These are phyloP conservation scores for Tetranychus cinnabarinus DNA, from an alignment of 1,140 invertebrate genomes.

Conservation along the genomic window DNA sequence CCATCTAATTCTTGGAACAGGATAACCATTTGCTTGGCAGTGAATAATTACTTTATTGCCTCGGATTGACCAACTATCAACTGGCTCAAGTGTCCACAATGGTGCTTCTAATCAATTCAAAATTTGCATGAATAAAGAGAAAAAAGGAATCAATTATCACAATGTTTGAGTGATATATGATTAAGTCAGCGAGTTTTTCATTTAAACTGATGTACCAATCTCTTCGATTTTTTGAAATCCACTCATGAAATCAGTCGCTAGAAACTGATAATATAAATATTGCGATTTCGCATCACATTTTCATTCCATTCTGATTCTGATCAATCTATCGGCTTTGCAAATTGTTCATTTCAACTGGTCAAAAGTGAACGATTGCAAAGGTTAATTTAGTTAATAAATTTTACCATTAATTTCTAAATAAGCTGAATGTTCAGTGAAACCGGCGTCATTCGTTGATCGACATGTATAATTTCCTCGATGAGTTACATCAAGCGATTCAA, in stretches of 20 bases:
- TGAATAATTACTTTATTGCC: conserved; percentile 19
- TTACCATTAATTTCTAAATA: conserved; percentile 47
- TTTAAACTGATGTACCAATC: no score
- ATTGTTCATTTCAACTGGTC: no score
- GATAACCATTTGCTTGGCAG: conserved; percentile 23
- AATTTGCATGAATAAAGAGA: not conserved
- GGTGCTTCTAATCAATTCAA: conserved; percentile 20
- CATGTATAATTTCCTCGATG: conserved; percentile 52
- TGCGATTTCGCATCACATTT: no score
- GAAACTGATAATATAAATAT: no score
- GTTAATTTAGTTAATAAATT: no score
- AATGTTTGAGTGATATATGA: not conserved
- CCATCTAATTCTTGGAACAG: conserved; percentile 22
- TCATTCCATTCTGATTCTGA: no score
- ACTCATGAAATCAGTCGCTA: no score
- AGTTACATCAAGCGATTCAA: conserved; percentile 12
- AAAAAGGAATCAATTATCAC: not conserved
- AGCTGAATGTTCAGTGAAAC: conserved; percentile 31
- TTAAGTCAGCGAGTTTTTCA: not conserved
- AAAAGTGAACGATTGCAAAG: no score
- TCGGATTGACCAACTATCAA: conserved; percentile 21
- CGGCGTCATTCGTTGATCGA: conserved; percentile 32
- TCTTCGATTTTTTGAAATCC: no score
- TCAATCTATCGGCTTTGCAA: no score
- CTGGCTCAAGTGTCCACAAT: conserved; percentile 23